Percentiles rank a stretch among this genome's conserved stretches.
Evolutionary conservation across 1,140 invertebrate species (phyloP).

Genomic region (Trichoplusia ni): DNA sequence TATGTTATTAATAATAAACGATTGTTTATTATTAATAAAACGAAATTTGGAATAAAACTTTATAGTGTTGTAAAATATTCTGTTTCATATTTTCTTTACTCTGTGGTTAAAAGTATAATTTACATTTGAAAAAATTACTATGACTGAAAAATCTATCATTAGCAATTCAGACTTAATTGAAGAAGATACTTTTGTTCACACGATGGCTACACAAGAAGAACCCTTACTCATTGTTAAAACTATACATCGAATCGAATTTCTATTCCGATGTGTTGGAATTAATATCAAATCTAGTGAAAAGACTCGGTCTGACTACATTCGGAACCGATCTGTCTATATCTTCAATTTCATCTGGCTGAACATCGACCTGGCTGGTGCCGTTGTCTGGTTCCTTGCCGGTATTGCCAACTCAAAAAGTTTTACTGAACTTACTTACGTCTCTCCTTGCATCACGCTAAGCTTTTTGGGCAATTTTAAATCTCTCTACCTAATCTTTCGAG

Average conservation of each 20-base stretch:
- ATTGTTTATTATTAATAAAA: too few relatives aligned
- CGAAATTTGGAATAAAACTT: too few relatives aligned
- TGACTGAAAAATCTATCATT: background rate
- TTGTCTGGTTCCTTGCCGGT: slow-evolving; percentile 33
- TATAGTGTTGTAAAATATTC: background rate
- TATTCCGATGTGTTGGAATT: slow-evolving; percentile 33
- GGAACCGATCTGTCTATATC: slow-evolving; percentile 32
- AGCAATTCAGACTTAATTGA: background rate
- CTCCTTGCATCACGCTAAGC: slow-evolving; percentile 38
- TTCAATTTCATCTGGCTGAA: slow-evolving; percentile 46
- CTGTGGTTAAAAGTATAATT: slow-evolving; percentile 2
- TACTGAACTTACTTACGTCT: slow-evolving; percentile 39
- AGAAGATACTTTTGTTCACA: too few relatives aligned
- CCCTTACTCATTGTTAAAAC: slow-evolving; percentile 37
- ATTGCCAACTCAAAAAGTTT: slow-evolving; percentile 33
- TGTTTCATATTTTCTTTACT: background rate
- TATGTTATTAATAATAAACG: too few relatives aligned
- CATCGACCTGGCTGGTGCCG: slow-evolving; percentile 25
- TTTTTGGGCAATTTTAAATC: slow-evolving; percentile 33
- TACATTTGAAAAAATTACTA: background rate
- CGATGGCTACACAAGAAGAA: slow-evolving; percentile 10
- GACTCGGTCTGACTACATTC: background rate
- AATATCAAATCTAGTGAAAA: slow-evolving; percentile 31
- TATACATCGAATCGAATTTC: slow-evolving; percentile 36
- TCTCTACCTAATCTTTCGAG: slow-evolving; percentile 24